Evolutionary conservation across 2,113 vertebrate species (phyloP).

Genomic region (Choloepus hoffmanni): DNA sequence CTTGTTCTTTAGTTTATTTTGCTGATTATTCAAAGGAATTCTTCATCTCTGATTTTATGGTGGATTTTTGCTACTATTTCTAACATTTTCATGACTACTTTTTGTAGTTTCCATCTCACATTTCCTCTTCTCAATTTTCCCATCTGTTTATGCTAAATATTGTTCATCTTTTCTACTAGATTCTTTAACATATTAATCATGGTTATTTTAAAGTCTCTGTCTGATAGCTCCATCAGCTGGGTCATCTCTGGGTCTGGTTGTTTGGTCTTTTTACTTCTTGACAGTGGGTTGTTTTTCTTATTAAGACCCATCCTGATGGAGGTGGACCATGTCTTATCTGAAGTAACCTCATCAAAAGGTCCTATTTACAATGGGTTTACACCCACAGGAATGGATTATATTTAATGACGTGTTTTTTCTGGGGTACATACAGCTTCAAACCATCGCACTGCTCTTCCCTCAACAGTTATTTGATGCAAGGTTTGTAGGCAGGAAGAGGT

Average conservation of each 20-base stretch:
- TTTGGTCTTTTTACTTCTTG: background rate
- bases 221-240: background rate
- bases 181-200: background rate
- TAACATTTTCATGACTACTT: background rate
- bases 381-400: too few species aligned
- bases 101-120: background rate
- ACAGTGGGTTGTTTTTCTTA: background rate
- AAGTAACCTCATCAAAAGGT: too few species aligned
- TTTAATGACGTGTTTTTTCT: too few species aligned
- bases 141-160: background rate
- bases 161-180: background rate
- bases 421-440: too few species aligned
- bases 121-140: background rate
- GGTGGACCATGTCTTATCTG: too few species aligned
- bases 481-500: background rate
- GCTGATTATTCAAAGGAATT: background rate
- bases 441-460: background rate
- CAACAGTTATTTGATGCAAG: background rate
- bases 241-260: slow-evolving; percentile 4
- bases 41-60: background rate
- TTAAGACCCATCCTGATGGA: too few species aligned
- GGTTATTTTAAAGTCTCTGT: background rate
- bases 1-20: slow-evolving; percentile 15
- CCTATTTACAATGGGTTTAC: too few species aligned
- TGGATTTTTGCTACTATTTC: background rate